Evolutionary conservation across 2,113 vertebrate species (phyloP).

Genomic region (Mandrillus leucophaeus): DNA sequence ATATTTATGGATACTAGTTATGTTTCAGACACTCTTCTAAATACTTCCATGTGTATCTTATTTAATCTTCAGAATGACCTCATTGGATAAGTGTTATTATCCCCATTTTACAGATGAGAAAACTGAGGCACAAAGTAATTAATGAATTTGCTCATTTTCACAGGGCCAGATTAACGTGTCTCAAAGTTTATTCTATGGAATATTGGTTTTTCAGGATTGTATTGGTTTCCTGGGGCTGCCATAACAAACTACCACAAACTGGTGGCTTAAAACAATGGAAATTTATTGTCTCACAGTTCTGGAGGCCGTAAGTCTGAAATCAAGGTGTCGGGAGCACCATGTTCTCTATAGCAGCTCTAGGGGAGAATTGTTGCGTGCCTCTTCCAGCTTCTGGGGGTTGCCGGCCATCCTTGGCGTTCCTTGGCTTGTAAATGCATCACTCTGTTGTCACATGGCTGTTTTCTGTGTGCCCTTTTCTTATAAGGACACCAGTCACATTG

Average conservation of each 20-base stretch:
- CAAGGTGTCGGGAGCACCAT: not conserved
- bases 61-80: not conserved
- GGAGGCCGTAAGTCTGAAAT: not conserved
- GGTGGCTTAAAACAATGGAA: not conserved
- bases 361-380: not conserved
- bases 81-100: not conserved
- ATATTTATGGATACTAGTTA: not conserved
- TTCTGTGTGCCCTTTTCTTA: not conserved
- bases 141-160: not conserved
- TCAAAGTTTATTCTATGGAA: not conserved
- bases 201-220: not conserved
- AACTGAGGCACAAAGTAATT: not conserved
- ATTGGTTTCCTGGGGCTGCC: not conserved
- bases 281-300: not conserved
- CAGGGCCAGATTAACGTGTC: not conserved
- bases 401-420: not conserved
- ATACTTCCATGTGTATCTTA: not conserved
- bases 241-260: not conserved
- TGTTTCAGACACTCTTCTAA: not conserved
- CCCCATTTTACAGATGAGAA: constrained; percentile 22
- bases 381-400: not conserved
- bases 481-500: not conserved
- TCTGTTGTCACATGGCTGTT: not conserved
- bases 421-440: not conserved
- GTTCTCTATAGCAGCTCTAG: not conserved